phyloP scores from a whole-genome alignment of 2,113 vertebrate genomes.

The Eulemur rufifrons region DNA sequence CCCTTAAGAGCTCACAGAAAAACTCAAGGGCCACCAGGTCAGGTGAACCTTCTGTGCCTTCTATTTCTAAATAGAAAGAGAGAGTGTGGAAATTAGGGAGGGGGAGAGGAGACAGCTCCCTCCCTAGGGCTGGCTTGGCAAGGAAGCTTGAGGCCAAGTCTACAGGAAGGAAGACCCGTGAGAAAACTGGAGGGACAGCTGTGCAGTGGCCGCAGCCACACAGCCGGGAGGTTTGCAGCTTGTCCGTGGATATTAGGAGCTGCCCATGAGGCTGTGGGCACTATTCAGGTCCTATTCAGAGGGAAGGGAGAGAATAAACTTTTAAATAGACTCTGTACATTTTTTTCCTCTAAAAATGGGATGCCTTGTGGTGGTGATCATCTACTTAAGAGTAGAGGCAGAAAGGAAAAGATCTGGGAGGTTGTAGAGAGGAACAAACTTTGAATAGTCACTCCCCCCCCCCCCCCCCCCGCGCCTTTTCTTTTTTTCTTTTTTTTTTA shows the following conservation, averaged over 20 bases:
- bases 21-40: rapidly evolving
- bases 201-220: neutral
- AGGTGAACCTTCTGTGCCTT: neutral
- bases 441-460: neutral
- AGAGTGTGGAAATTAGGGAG: neutral
- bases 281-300: neutral
- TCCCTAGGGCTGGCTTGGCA: neutral
- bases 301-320: neutral
- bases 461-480: too few species aligned
- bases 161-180: neutral
- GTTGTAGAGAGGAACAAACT: neutral
- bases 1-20: neutral
- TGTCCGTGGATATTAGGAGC: neutral
- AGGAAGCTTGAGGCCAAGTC: neutral
- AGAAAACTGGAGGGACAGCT: neutral
- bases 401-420: neutral
- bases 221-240: neutral
- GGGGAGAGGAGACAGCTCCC: neutral
- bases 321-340: neutral
- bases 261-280: neutral
- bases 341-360: neutral
- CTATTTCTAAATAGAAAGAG: neutral
- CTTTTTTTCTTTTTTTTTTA: neutral
- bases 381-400: neutral
- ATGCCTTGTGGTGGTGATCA: neutral